Conservation (phyloP, 2,888 invertebrate genomes). For the Hemistola chrysoprasaria region DNA sequence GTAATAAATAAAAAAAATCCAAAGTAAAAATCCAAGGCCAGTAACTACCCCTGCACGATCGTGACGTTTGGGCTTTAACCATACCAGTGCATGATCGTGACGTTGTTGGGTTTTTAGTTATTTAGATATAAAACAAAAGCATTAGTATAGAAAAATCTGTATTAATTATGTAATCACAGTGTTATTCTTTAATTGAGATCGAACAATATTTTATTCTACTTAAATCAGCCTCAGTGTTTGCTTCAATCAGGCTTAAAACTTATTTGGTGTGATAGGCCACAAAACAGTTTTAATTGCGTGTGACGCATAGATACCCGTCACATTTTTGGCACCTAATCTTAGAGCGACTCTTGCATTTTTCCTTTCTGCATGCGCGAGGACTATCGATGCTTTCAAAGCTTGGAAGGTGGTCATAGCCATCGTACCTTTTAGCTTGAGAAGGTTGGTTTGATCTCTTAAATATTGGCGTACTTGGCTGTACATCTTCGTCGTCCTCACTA, state of each 20-base stretch:
- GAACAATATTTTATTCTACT: not conserved
- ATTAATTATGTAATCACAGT: no score
- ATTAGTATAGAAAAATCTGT: no score
- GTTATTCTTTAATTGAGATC: no score
- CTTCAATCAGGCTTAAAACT: not conserved
- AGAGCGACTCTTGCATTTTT: constrained; percentile 25
- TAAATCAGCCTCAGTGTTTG: no score
- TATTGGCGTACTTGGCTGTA: not conserved
- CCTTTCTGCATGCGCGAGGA: constrained; percentile 32
- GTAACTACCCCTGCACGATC: no score
- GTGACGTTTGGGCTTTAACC: no score
- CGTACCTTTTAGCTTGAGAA: constrained; percentile 30
- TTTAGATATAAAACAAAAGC: no score
- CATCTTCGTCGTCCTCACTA: not conserved
- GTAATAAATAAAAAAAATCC: no score
- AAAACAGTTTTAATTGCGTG: constrained; percentile 6
- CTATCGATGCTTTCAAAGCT: constrained; percentile 28
- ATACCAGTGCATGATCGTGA: no score
- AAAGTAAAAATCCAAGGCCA: no score
- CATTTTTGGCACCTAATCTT: constrained; percentile 31
- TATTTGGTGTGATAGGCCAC: not conserved
- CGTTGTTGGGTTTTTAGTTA: no score
- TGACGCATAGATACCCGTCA: constrained; percentile 25
- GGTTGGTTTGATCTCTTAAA: constrained; percentile 20
- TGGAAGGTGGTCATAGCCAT: constrained; percentile 36